Percentiles rank a stretch among this genome's conserved stretches.
Conservation (phyloP, 2,888 invertebrate species). For the Leptinotarsa haldemani region DNA sequence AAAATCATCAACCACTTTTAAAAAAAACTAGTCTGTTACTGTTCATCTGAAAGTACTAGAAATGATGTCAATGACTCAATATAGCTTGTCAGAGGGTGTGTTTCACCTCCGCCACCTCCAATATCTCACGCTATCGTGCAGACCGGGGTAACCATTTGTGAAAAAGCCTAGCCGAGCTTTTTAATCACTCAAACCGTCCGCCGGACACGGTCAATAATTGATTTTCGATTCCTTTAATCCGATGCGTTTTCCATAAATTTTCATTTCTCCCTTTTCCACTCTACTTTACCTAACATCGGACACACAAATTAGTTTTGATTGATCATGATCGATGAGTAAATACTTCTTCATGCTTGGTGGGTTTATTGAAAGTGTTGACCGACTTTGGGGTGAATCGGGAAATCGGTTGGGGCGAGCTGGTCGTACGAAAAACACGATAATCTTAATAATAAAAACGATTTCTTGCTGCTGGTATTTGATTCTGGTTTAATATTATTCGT, state of each 20-base stretch:
- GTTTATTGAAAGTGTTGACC: not conserved
- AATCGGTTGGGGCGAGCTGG: not conserved
- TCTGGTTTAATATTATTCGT: no score
- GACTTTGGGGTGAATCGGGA: no score
- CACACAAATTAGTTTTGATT: conserved; percentile 40
- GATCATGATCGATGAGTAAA: conserved; percentile 39
- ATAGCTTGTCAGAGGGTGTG: conserved; percentile 37
- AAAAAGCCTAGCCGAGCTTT: conserved; percentile 47
- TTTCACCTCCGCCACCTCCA: conserved; percentile 34
- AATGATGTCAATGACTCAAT: conserved; percentile 19
- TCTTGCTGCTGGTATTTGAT: no score
- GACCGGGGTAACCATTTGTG: conserved; percentile 47
- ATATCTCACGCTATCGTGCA: conserved; percentile 51
- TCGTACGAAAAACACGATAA: not conserved
- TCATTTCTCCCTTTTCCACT: conserved; percentile 41
- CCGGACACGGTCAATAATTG: conserved; percentile 50
- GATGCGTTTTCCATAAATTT: conserved; percentile 48
- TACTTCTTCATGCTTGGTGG: not conserved
- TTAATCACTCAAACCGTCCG: conserved; percentile 50
- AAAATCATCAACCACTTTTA: no score
- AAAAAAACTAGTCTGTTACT: not conserved
- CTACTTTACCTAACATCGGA: conserved; percentile 35
- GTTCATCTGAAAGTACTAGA: not conserved
- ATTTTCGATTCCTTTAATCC: conserved; percentile 51
- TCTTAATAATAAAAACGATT: not conserved